phyloP scores from a whole-genome alignment of 2,888 invertebrate genomes.

The Pharmacophagus antenor region DNA sequence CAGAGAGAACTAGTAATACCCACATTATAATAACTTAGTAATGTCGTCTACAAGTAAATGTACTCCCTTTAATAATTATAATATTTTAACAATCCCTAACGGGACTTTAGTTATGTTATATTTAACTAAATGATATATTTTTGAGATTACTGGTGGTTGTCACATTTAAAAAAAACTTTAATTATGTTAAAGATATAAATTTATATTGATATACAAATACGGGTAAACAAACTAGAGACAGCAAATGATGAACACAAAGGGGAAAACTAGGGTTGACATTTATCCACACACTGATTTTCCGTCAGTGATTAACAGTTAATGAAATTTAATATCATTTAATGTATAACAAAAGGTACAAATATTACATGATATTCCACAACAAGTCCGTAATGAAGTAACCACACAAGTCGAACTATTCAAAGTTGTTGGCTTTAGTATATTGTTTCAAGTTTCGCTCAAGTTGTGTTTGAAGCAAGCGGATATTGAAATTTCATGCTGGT shows the following conservation, averaged over 20 bases:
- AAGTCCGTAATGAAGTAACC: conserved; percentile 3
- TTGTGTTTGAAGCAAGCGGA: conserved; percentile 25
- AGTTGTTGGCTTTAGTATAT: conserved; percentile 18
- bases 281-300: no score
- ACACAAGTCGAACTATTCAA: conserved; percentile 11
- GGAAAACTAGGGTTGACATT: no score
- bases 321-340: no score
- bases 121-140: no score
- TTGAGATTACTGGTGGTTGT: no score
- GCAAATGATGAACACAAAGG: no score
- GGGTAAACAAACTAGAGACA: no score
- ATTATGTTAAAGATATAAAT: no score
- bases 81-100: not conserved
- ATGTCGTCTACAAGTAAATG: not conserved
- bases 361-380: not conserved
- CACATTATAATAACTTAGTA: not conserved
- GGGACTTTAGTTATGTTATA: not conserved
- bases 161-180: no score
- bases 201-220: no score
- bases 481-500: conserved; percentile 28
- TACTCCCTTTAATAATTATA: not conserved
- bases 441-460: conserved; percentile 16
- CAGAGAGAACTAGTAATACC: not conserved
- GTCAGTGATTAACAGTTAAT: no score
- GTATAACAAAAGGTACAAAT: not conserved